phyloP scores from a whole-genome alignment of 2,797 vertebrate species.

The Peromyscus melanophrys region DNA sequence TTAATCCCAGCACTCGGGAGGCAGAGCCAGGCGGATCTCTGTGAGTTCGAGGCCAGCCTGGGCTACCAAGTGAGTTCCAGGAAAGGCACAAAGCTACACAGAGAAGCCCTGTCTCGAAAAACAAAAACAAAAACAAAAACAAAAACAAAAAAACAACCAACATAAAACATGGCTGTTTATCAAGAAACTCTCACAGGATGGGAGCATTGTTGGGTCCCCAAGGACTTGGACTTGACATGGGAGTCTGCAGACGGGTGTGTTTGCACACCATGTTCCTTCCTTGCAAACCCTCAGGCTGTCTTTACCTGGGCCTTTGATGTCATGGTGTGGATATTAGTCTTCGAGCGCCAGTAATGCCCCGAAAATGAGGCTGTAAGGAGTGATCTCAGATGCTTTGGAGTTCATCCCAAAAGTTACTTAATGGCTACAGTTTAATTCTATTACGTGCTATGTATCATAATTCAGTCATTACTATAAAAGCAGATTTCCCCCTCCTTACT shows the following conservation, averaged over 20 bases:
- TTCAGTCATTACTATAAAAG: constrained; percentile 55
- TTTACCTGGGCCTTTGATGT: background rate
- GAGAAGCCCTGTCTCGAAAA: too few species aligned
- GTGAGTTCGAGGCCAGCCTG: too few species aligned
- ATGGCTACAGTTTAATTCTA: constrained; percentile 35
- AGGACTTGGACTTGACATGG: background rate
- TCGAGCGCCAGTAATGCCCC: background rate
- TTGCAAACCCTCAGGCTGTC: background rate
- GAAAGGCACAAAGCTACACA: too few species aligned
- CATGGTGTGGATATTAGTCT: background rate
- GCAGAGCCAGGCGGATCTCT: too few species aligned
- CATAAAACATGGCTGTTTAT: background rate
- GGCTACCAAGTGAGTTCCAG: too few species aligned
- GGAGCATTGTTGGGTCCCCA: background rate
- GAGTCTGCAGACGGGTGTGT: background rate
- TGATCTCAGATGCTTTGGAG: constrained; percentile 56
- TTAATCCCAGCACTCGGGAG: too few species aligned
- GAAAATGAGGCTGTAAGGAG: constrained; percentile 33
- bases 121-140: too few species aligned
- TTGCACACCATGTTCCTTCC: rapidly evolving
- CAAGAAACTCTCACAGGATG: background rate
- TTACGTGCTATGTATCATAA: constrained; percentile 50
- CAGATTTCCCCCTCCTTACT: background rate
- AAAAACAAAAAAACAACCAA: background rate
- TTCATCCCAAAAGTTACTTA: constrained; percentile 54